Evolutionary conservation across 2,888 invertebrate species (phyloP), one percentile per base, ranked within the genome.

Genomic region (Hylaea fasciaria): DNA sequence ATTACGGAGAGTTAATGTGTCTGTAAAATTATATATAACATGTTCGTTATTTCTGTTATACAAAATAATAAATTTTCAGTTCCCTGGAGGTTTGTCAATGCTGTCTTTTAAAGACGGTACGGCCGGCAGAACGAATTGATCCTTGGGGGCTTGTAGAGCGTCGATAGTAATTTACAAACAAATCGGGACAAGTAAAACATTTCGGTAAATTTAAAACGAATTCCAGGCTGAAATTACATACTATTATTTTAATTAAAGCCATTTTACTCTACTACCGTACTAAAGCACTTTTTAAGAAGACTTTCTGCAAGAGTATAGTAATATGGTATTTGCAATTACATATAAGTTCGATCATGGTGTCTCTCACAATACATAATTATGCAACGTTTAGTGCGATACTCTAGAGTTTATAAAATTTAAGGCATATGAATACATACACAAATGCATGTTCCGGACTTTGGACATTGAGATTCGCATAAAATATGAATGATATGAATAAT

Each of bases 121-220:
- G 80, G 81, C 76, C 81, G 81, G 78, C 82, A 79, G 81, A 83
- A 82, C 77, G 78, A 85, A 85, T 83, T 82, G 82, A 77, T 78
- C 85, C 81, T 68, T 69, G 62, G 83, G 78, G 85, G 73, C 77
- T 72, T 78, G 78, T 77, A 73, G 67, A 74, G 77, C 76, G 76
- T 74, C 77, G 76, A 80, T 81, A 77, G 77, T 81, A 78, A 81
- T 82, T 81, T 79, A 78, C 75, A 74, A 80, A 78, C 64, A 73
- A 73, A 69, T 70, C 69, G 68, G 57, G 68, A 69, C 69, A 68
- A 69, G 55, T 66, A 64, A 65, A 66, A 68, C 46, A 55, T 55
- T 44, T 37, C 51, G 28, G 41, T 28, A 12, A 54, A 39, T 52
- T 52, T 16, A 53, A 57, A 50, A 50, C 12, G 28, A 45, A 57